These are phyloP conservation scores for Gephyroberyx darwinii DNA, from an alignment of 2,797 vertebrate genomes.

Conservation along the genomic window DNA sequence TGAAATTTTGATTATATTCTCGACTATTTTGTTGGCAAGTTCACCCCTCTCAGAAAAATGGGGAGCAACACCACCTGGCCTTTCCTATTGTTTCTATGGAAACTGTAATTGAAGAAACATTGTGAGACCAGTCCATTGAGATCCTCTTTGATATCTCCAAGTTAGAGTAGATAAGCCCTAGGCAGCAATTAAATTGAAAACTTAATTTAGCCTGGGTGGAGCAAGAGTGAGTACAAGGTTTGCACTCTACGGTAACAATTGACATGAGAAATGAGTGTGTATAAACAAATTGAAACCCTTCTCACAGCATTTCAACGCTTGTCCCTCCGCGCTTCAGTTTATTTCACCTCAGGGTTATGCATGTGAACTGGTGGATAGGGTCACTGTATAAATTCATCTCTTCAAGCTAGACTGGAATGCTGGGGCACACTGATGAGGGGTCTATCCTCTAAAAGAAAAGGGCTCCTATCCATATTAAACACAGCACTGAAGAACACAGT, in stretches of 20 bases:
- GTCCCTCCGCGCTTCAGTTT: conserved; percentile 28
- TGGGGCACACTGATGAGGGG: conserved; percentile 37
- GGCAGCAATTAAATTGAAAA: conserved; percentile 75
- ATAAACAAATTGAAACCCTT: conserved; percentile 58
- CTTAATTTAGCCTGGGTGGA: conserved; percentile 48
- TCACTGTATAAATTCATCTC: conserved; percentile 59
- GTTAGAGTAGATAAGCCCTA: conserved; percentile 56
- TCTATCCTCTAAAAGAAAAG: conserved; percentile 61
- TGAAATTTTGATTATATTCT: conserved; percentile 55
- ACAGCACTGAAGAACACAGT: conserved; percentile 63
- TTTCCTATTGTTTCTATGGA: conserved; percentile 74
- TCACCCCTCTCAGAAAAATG: conserved; percentile 37
- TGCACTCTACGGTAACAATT: conserved; percentile 51
- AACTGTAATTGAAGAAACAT: conserved; percentile 67
- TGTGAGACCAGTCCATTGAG: conserved; percentile 58
- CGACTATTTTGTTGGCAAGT: conserved; percentile 48
- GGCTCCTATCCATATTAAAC: conserved; percentile 77
- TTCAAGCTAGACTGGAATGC: conserved; percentile 47
- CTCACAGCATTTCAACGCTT: conserved; percentile 60
- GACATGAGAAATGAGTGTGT: conserved; percentile 51
- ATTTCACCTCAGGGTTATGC: conserved; percentile 44
- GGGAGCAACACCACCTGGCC: conserved; percentile 51
- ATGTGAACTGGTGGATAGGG: conserved; percentile 37
- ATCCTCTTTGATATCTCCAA: conserved; percentile 68
- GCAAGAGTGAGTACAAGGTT: conserved; percentile 43